Evolutionary conservation across 2,888 invertebrate genomes (phyloP), one percentile per base, ranked within the genome.

Genomic region (Parelbella ahira): DNA sequence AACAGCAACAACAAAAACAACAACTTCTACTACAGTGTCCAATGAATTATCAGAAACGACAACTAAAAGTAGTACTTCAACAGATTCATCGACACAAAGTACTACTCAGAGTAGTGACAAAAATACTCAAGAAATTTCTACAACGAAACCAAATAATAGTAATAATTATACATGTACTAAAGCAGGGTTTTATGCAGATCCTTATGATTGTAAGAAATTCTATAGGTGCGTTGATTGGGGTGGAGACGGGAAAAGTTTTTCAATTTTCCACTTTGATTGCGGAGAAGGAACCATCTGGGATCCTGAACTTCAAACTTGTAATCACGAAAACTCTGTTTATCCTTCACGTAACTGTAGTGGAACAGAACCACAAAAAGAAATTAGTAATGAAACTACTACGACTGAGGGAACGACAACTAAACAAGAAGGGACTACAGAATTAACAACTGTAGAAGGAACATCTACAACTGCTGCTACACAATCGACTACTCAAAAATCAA

Each of bases 231-330:
- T 91, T 4, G 89, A 90, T 61, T 89, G 89, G 88, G 88, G 89
- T 56, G 87, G 86, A 4, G 76, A 88, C 48, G 89, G 88, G 0
- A 60, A 88, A 60, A 60, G 69, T 47, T 92, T 90, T 61, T 91
- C 91, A 36, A 84, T 91, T 3, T 92, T 89, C 62, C 86, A 91
- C 58, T 93, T 93, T 62, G 88, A 90, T 27, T 93, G 93, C 58
- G 89, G 90, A 6, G 89, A 89, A 46, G 93, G 93, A 15, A 93
- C 93, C 1, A 92, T 93, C 50, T 93, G 92, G 88, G 93, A 93
- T 72, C 90, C 91, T 12, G 86, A 88, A 30, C 64, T 92, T 33
- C 89, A 88, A 49, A 90, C 91, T 1, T 93, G 93, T 63, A 93
- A 93, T 67, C 83, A 92, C 57, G 89, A 90, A 50, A 89, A 90